Percentiles rank a stretch among this genome's conserved stretches.
phyloP scores from a whole-genome alignment of 2,797 vertebrate species.

The Sciurus vulgaris region DNA sequence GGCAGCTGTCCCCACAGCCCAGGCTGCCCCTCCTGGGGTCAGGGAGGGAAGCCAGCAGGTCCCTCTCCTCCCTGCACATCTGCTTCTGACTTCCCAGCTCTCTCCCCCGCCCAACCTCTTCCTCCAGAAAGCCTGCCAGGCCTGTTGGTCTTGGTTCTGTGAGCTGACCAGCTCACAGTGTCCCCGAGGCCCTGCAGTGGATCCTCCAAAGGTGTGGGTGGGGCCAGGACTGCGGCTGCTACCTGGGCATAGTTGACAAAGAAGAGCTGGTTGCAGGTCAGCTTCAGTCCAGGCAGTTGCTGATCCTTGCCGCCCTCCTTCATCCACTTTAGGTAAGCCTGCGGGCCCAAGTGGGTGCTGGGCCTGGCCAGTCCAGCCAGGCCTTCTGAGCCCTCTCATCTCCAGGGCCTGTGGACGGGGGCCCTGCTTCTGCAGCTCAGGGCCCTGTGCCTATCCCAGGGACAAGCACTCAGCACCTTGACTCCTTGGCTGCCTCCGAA shows the following conservation, averaged over 20 bases:
- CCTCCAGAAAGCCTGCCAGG: neutral
- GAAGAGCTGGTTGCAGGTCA: conserved; percentile 97
- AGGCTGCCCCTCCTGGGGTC: neutral
- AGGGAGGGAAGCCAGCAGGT: neutral
- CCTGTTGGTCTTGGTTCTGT: neutral
- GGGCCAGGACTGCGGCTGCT: neutral
- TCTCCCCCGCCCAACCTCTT: neutral
- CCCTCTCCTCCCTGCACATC: rapidly evolving
- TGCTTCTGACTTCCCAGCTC: neutral
- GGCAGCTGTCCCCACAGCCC: too few species aligned
- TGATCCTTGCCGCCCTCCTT: conserved; percentile 93
- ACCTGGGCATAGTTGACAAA: conserved; percentile 99
- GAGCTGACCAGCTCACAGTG: neutral
- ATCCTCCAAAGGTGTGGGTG: neutral
- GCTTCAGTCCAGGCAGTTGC: conserved; percentile 93
- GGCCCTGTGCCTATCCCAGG: rapidly evolving
- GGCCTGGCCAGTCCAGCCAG: neutral
- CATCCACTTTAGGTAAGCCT: conserved; percentile 97
- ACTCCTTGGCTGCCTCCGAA: neutral
- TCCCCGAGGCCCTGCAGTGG: rapidly evolving
- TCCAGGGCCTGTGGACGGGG: neutral
- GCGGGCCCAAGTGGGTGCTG: neutral
- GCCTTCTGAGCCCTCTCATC: neutral
- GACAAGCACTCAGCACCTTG: rapidly evolving
- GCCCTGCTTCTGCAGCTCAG: neutral